A percentile compares a stretch with the other conserved stretches of the same genome.
These are phyloP conservation scores for Coptotermes formosanus DNA, from an alignment of 1,140 invertebrate species.

Conservation along the genomic window DNA sequence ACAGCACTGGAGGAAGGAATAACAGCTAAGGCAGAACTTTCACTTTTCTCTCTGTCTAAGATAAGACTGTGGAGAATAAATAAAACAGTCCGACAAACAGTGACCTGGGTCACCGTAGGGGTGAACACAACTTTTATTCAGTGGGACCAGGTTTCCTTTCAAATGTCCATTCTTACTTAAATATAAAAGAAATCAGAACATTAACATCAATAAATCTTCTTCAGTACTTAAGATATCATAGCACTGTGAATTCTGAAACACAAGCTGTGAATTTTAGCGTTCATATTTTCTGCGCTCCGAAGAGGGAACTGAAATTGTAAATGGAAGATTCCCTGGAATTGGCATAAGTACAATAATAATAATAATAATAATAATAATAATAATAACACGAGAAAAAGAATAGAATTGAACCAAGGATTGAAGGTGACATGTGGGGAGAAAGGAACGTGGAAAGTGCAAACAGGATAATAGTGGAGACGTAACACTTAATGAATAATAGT, in stretches of 20 bases:
- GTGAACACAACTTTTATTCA: not conserved
- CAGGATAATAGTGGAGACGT: not conserved
- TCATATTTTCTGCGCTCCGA: too few relatives aligned
- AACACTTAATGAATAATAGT: not conserved
- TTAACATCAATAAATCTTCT: too few relatives aligned
- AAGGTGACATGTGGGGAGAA: not conserved
- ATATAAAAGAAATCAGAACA: too few relatives aligned
- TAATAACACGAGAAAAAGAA: not conserved
- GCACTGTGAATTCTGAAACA: too few relatives aligned
- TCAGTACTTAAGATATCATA: too few relatives aligned
- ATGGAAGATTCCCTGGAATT: not conserved
- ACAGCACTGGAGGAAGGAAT: too few relatives aligned
- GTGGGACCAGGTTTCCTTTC: not conserved
- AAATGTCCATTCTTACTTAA: too few relatives aligned
- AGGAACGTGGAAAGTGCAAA: not conserved
- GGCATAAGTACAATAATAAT: not conserved
- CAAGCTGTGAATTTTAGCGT: too few relatives aligned
- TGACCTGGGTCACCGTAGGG: too few relatives aligned
- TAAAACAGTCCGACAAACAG: not conserved
- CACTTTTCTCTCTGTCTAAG: too few relatives aligned
- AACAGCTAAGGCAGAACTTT: too few relatives aligned
- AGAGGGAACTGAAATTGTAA: not conserved
- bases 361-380: slow-evolving; percentile 3
- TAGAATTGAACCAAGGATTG: not conserved
- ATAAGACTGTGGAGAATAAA: not conserved